These are phyloP conservation scores for Bombus haemorrhoidalis DNA, from an alignment of 1,140 invertebrate species.

Conservation along the genomic window DNA sequence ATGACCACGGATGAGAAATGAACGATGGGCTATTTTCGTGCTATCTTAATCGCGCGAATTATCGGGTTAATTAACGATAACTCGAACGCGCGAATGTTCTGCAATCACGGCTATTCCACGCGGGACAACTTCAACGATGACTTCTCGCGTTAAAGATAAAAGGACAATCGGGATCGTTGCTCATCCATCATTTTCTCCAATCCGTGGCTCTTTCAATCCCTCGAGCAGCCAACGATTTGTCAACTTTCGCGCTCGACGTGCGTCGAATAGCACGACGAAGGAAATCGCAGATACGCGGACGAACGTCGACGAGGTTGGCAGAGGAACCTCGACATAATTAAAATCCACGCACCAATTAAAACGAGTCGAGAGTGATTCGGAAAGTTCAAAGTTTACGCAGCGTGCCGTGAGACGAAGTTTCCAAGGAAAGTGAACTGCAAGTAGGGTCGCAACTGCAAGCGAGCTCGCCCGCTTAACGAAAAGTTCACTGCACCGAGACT, in stretches of 20 bases:
- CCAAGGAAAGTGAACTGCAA: slow-evolving; percentile 26
- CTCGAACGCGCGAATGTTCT: not conserved
- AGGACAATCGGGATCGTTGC: not conserved
- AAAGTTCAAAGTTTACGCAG: slow-evolving; percentile 35
- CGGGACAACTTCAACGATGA: not conserved
- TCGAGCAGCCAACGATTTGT: not conserved
- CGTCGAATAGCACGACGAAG: not conserved
- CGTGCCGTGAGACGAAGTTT: not conserved
- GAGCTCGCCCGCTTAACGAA: not conserved
- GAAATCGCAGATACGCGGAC: not conserved
- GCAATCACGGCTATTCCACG: not conserved
- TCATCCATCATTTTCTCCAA: not conserved
- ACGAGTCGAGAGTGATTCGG: not conserved
- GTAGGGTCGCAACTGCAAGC: not conserved
- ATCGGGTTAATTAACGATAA: slow-evolving; percentile 21
- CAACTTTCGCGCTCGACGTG: not conserved
- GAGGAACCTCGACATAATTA: slow-evolving; percentile 30
- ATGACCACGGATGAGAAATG: slow-evolving; percentile 10
- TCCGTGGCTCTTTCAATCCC: not conserved
- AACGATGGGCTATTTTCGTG: slow-evolving; percentile 7
- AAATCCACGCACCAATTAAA: slow-evolving; percentile 50
- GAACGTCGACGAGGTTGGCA: too few relatives aligned
- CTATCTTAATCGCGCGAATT: slow-evolving; percentile 21
- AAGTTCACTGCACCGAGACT: not conserved
- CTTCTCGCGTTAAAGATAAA: not conserved